Conservation (phyloP, 2,888 invertebrate species). For the Sinotaia quadrata region DNA sequence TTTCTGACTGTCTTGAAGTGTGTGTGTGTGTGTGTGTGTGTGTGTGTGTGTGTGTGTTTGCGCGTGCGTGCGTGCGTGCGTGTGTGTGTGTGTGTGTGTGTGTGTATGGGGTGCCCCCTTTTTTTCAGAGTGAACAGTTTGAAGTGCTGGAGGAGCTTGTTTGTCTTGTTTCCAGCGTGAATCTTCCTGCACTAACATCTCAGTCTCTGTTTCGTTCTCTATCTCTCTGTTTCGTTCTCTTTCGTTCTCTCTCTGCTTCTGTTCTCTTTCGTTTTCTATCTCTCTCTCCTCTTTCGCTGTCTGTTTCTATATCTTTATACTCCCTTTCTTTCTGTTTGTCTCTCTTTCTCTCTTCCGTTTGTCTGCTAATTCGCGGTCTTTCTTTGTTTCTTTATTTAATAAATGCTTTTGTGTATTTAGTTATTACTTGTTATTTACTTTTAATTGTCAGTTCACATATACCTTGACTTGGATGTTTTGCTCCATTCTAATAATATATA, state of each 20-base stretch:
- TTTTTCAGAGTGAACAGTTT: neutral
- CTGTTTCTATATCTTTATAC: neutral
- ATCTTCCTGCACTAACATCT: too few relatives aligned
- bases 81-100: neutral
- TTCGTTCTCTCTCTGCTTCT: neutral
- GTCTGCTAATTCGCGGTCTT: neutral
- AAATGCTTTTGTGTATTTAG: too few relatives aligned
- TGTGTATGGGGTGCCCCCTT: too few relatives aligned
- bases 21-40: neutral
- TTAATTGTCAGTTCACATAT: too few relatives aligned
- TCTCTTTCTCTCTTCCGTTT: neutral
- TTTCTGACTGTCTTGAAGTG: neutral
- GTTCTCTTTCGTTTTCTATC: neutral
- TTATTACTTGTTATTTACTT: too few relatives aligned
- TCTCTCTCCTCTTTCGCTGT: neutral
- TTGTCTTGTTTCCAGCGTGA: neutral
- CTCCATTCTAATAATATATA: too few relatives aligned
- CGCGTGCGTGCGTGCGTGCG: constrained; percentile 2
- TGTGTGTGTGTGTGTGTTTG: constrained; percentile 2
- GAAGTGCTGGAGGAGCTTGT: neutral
- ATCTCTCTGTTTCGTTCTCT: neutral
- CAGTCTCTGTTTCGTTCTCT: too few relatives aligned
- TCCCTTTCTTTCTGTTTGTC: neutral
- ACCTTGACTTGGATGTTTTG: too few relatives aligned
- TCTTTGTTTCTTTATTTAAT: neutral